Percentiles rank a stretch among this genome's conserved stretches.
phyloP scores from a whole-genome alignment of 1,140 invertebrate genomes.

The Drosophila santomea region DNA sequence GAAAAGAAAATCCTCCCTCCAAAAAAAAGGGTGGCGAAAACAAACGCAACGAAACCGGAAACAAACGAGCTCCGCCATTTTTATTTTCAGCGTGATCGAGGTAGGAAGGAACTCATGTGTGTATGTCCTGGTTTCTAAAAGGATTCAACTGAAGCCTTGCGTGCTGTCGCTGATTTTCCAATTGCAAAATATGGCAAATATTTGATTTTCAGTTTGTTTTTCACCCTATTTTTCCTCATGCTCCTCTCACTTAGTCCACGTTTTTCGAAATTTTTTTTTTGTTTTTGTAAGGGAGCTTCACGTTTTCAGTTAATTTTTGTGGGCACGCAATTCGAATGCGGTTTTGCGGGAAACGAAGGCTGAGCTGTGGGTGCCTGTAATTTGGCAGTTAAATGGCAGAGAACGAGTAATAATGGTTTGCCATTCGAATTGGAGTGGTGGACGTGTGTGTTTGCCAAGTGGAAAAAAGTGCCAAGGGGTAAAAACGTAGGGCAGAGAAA shows the following conservation, averaged over 20 bases:
- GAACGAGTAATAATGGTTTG: conserved; percentile 46
- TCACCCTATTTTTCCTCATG: conserved; percentile 10
- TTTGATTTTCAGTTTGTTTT: conserved; percentile 59
- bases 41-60: conserved; percentile 42
- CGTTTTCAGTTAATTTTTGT: conserved; percentile 67
- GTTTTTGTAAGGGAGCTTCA: conserved; percentile 23
- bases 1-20: background rate
- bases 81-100: conserved; percentile 57
- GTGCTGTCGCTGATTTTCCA: conserved; percentile 66
- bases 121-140: conserved; percentile 31
- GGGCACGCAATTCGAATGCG: conserved; percentile 67
- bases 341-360: conserved; percentile 22
- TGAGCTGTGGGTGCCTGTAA: conserved; percentile 41
- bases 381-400: conserved; percentile 67
- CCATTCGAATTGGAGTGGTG: conserved; percentile 41
- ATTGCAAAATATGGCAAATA: conserved; percentile 65
- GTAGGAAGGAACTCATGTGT: conserved; percentile 26
- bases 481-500: conserved; percentile 1
- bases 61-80: conserved; percentile 63
- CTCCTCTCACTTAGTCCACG: background rate
- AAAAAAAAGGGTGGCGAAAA: background rate
- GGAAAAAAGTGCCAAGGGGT: background rate
- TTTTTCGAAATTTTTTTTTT: conserved; percentile 10
- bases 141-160: conserved; percentile 38
- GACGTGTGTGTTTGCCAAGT: conserved; percentile 18